These are phyloP conservation scores for Drosophila ficusphila DNA, from an alignment of 1,140 invertebrate genomes.

Conservation along the genomic window DNA sequence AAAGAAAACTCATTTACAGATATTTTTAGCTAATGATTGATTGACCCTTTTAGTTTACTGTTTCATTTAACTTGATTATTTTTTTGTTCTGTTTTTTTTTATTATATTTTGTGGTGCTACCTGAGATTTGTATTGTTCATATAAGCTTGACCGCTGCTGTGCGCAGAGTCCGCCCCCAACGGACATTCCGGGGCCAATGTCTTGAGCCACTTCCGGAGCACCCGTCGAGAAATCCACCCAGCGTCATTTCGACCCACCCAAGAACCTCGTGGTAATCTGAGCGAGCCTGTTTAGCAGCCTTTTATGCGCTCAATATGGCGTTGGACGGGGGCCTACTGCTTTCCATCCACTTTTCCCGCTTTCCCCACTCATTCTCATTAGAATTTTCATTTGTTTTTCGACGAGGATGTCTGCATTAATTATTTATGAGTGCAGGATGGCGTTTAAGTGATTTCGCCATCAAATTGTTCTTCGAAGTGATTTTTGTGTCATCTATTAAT, in stretches of 20 bases:
- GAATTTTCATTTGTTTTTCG: conserved; percentile 65
- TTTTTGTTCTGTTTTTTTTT: too few species aligned
- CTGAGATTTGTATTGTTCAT: too few species aligned
- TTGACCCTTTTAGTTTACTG: too few species aligned
- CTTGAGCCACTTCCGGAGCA: conserved; percentile 53
- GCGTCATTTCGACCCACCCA: conserved; percentile 4
- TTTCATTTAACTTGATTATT: too few species aligned
- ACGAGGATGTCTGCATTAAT: conserved; percentile 66
- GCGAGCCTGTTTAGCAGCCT: conserved; percentile 71
- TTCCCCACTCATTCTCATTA: not conserved
- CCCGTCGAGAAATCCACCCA: conserved; percentile 1
- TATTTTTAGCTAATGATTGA: too few species aligned
- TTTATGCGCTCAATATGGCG: conserved; percentile 76
- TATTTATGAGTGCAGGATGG: conserved; percentile 75
- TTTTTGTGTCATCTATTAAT: conserved; percentile 65
- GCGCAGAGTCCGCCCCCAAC: not conserved
- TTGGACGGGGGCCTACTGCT: conserved; percentile 28
- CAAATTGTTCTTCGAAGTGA: conserved; percentile 38
- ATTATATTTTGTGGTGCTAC: too few species aligned
- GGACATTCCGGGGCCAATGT: conserved; percentile 46
- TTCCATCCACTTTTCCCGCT: conserved; percentile 3
- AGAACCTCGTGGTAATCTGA: conserved; percentile 45
- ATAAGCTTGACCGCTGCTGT: conserved; percentile 6
- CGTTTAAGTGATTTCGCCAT: conserved; percentile 68
- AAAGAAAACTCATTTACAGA: too few species aligned